A percentile compares a stretch with the other conserved stretches of the same genome.
These are phyloP conservation scores for Julus scanicus DNA, from an alignment of 2,888 invertebrate genomes.

Conservation along the genomic window DNA sequence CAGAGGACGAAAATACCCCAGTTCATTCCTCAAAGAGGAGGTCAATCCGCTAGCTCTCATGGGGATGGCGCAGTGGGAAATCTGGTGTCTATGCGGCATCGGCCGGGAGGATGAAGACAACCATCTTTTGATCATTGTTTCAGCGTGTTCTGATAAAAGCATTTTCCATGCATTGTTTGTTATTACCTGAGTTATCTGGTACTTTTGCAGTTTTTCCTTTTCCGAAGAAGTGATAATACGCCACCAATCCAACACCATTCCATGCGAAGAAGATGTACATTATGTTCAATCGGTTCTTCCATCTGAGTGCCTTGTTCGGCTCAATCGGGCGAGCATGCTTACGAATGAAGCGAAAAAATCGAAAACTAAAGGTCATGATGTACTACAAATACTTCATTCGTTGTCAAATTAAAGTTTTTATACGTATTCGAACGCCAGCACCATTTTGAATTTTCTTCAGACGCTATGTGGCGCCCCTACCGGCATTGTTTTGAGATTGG, in stretches of 20 bases:
- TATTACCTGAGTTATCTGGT: neutral
- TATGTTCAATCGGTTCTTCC: constrained; percentile 74
- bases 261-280: constrained; percentile 76
- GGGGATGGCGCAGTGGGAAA: no score
- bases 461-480: constrained; percentile 1
- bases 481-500: neutral
- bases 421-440: neutral
- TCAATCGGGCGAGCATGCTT: constrained; percentile 69
- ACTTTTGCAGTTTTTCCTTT: neutral
- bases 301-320: constrained; percentile 70
- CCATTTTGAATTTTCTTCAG: neutral
- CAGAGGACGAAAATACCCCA: no score
- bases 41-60: no score
- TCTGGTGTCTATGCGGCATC: no score
- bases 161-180: no score
- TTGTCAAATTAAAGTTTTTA: neutral
- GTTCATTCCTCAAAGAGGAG: no score
- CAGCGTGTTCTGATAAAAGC: no score
- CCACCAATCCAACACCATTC: constrained; percentile 77
- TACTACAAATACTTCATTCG: neutral
- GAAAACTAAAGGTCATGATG: constrained; percentile 6
- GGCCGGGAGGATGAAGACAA: no score
- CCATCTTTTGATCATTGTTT: no score
- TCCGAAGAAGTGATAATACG: constrained; percentile 63
- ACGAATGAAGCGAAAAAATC: constrained; percentile 65